phyloP scores from a whole-genome alignment of 2,797 vertebrate species.

The Cynopterus sphinx region DNA sequence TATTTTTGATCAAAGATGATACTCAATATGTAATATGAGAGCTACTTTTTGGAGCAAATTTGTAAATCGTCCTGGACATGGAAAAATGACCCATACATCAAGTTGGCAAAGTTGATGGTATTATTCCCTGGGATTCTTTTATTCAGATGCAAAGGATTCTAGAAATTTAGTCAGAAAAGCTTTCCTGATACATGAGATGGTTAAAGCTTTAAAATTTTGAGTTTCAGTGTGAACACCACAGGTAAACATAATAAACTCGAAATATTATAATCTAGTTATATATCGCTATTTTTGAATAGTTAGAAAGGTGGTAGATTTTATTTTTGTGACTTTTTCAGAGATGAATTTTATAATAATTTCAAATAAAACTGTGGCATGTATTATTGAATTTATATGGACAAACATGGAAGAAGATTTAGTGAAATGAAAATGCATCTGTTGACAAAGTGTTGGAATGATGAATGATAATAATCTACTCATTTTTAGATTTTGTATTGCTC shows the following conservation, averaged over 20 bases:
- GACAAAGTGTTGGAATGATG: not conserved
- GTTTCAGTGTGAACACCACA: not conserved
- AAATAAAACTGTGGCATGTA: not conserved
- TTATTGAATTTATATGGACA: not conserved
- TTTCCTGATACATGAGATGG: not conserved
- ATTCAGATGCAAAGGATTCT: not conserved
- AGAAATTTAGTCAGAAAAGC: not conserved
- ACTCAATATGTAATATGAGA: not conserved
- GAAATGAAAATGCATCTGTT: not conserved
- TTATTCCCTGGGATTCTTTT: not conserved
- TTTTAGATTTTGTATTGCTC: not conserved
- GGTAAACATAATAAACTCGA: not conserved
- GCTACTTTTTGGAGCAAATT: not conserved
- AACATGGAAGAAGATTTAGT: not conserved
- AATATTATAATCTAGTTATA: not conserved
- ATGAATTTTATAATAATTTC: not conserved
- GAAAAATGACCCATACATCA: conserved; percentile 21
- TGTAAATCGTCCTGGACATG: not conserved
- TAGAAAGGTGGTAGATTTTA: not conserved
- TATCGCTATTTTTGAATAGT: not conserved
- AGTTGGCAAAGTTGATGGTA: not conserved
- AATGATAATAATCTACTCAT: not conserved
- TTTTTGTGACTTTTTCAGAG: not conserved
- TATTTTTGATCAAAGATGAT: conserved; percentile 15
- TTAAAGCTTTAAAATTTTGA: not conserved